Percentiles rank a stretch among this genome's conserved stretches.
Conservation (phyloP, 2,888 invertebrate genomes). For the Theretra japonica region DNA sequence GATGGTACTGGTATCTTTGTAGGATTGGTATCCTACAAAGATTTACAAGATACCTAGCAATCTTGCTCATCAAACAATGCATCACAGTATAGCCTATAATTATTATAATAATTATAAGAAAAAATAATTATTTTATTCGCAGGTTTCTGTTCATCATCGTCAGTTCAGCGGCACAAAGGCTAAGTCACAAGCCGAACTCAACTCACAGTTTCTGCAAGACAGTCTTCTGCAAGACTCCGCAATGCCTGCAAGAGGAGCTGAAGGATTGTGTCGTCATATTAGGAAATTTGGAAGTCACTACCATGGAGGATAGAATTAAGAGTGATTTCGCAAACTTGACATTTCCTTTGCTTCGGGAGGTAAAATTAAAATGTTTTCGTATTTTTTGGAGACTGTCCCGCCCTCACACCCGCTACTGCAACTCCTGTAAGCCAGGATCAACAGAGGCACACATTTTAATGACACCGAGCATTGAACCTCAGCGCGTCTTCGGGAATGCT, state of each 20-base stretch:
- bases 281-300: slow-evolving; percentile 90
- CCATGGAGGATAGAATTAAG: slow-evolving; percentile 83
- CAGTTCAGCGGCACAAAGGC: background rate
- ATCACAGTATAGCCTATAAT: no score
- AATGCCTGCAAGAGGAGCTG: slow-evolving; percentile 44
- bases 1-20: no score
- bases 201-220: slow-evolving; percentile 55
- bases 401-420: no score
- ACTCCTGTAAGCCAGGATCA: no score
- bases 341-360: slow-evolving; percentile 90
- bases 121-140: background rate
- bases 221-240: slow-evolving; percentile 45
- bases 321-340: slow-evolving; percentile 79
- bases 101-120: no score
- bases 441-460: no score
- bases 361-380: slow-evolving; percentile 36
- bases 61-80: no score
- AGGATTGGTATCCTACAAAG: no score
- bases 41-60: no score
- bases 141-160: slow-evolving; percentile 12
- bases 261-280: slow-evolving; percentile 86
- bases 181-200: slow-evolving; percentile 10
- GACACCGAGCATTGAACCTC: no score
- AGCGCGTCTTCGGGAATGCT: no score
- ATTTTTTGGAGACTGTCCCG: no score